Base-by-base conservation (phyloP, 2,888 invertebrate species). In the Camponotus fellah region DNA sequence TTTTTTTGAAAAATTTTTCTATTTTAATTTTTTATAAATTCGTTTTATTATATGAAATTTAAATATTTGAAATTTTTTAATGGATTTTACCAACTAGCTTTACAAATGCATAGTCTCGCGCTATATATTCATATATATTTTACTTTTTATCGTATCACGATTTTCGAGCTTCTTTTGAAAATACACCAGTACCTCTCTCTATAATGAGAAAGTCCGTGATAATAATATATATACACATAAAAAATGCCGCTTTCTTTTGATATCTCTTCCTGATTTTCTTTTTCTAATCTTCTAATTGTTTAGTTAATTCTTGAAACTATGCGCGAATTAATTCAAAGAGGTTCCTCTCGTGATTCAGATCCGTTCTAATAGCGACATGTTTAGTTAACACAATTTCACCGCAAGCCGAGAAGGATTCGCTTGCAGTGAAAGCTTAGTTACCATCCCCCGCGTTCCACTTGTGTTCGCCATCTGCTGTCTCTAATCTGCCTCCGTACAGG, bases 351-450 rank as follows among this genome's bases (percentile, higher is more conserved):
- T 72, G 34, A 80, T 46, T 80, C 46, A 37, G 34, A 46, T 72
- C 46, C 37, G 26, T 72, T 60, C 79, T 80, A 80, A 80, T 72
- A 72, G 79, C 17, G 71, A 80, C 72, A 72, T 72, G 72, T 80
- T 80, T 65, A 80, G 66, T 85, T 80, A 81, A 85, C 76, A 66
- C 58, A 85, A 86, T 86, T 85, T 75, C 65, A 46, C 77, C 64
- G 76, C 66, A 80, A 71, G 72, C 76, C 64, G 60, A 82, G 69
- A 17, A 79, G 84, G 62, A 40, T 53, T 66, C 58, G 65, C 64
- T 80, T 84, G 86, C 71, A 69, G 84, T 72, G 77, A 83, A 87
- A 81, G 82, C 84, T 83, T 84, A 82, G 68, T 66, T 84, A 64
- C 81, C 62, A 77, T 40, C 60, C 8, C 26, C 34, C 43, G 21